Evolutionary conservation across 2,113 vertebrate species (phyloP).

Genomic region (Hassar affinis): DNA sequence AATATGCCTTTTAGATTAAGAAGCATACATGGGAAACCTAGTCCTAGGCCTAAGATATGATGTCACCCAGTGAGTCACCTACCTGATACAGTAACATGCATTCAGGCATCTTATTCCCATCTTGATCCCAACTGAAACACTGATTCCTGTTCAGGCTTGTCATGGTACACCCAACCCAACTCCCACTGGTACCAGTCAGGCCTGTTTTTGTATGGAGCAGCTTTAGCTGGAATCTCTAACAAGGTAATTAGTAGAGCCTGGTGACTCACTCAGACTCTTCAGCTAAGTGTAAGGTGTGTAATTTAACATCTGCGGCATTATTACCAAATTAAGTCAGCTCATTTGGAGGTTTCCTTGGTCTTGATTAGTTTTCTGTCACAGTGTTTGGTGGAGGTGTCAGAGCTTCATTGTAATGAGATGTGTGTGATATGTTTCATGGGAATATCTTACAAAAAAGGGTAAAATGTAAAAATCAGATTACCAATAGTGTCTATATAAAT

Average conservation of each 20-base stretch:
- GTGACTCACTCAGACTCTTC: conserved; percentile 17
- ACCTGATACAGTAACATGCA: conserved; percentile 17
- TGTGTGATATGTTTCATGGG: neutral
- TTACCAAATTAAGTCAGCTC: conserved; percentile 21
- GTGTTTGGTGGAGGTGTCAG: conserved; percentile 15
- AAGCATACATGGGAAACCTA: neutral
- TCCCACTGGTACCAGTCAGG: conserved; percentile 37
- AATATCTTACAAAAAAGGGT: neutral
- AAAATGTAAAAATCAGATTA: neutral
- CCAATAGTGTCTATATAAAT: neutral
- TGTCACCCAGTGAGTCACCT: conserved; percentile 21
- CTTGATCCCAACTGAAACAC: conserved; percentile 33
- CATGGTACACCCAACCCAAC: conserved; percentile 22
- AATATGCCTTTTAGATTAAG: neutral
- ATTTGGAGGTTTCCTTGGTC: conserved; percentile 19
- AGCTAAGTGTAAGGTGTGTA: conserved; percentile 18
- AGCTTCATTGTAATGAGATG: conserved; percentile 8
- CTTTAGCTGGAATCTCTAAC: conserved; percentile 18
- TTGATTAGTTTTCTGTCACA: neutral
- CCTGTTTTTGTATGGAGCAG: conserved; percentile 42
- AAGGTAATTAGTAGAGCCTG: conserved; percentile 15
- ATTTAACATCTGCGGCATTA: conserved; percentile 28
- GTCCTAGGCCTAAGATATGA: neutral
- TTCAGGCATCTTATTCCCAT: neutral
- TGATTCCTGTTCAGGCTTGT: conserved; percentile 48